Percentiles rank a stretch among this genome's conserved stretches.
Conservation (phyloP, 1,140 invertebrate genomes). For the Pogonomyrmex californicus region DNA sequence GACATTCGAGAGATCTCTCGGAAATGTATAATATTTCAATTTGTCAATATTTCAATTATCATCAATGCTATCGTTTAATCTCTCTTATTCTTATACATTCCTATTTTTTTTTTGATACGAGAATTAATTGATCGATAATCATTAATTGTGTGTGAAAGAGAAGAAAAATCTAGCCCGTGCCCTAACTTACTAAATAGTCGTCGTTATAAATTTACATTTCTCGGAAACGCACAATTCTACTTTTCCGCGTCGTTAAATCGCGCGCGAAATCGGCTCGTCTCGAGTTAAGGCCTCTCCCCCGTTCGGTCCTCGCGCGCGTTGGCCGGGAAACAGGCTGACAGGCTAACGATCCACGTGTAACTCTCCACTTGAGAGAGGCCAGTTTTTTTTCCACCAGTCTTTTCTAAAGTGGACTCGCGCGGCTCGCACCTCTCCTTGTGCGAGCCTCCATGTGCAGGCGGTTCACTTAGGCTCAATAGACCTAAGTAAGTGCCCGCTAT, state of each 20-base stretch:
- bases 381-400: slow-evolving; percentile 59
- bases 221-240: slow-evolving; percentile 7
- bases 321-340: slow-evolving; percentile 2
- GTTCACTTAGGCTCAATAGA: slow-evolving; percentile 60
- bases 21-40: background rate
- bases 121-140: background rate
- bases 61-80: background rate
- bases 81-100: background rate
- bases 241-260: background rate
- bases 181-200: background rate
- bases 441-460: slow-evolving; percentile 37
- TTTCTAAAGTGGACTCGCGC: slow-evolving; percentile 52
- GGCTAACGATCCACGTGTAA: slow-evolving; percentile 43
- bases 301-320: slow-evolving; percentile 1
- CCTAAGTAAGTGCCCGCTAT: slow-evolving; percentile 47
- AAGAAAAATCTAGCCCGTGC: background rate
- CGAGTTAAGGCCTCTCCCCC: background rate
- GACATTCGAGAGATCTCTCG: background rate
- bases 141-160: background rate
- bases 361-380: slow-evolving; percentile 41
- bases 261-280: background rate
- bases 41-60: background rate
- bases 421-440: slow-evolving; percentile 29
- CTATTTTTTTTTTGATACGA: background rate
- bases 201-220: background rate